These are phyloP conservation scores for Turnix velox DNA, from an alignment of 2,113 vertebrate species.

Conservation along the genomic window DNA sequence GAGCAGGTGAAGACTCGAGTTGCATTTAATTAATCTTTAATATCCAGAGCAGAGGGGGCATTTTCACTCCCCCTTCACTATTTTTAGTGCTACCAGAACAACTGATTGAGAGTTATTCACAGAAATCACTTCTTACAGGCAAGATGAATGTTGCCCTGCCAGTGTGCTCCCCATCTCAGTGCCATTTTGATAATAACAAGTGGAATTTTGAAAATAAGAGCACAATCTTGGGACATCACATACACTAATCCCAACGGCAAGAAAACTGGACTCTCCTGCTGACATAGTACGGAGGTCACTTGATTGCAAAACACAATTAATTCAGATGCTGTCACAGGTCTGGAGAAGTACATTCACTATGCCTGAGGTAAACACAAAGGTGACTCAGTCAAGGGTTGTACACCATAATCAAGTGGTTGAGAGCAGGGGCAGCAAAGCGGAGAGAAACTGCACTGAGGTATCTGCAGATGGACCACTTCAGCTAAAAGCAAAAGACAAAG, in stretches of 20 bases:
- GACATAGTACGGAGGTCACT: neutral
- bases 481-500: neutral
- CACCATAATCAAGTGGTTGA: neutral
- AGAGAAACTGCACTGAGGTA: neutral
- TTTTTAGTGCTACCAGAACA: neutral
- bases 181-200: too few species aligned
- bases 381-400: neutral
- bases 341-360: neutral
- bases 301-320: neutral
- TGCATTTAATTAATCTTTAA: neutral
- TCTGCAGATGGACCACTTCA: neutral
- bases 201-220: neutral
- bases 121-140: neutral
- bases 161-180: neutral
- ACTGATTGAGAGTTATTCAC: neutral
- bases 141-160: neutral
- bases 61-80: neutral
- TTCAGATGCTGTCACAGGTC: neutral
- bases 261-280: neutral
- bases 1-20: fast-evolving
- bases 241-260: fast-evolving
- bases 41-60: neutral
- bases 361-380: neutral
- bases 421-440: neutral
- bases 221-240: neutral